phyloP scores from a whole-genome alignment of 2,797 vertebrate species.

The Lepidocolaptes lacrymiger region DNA sequence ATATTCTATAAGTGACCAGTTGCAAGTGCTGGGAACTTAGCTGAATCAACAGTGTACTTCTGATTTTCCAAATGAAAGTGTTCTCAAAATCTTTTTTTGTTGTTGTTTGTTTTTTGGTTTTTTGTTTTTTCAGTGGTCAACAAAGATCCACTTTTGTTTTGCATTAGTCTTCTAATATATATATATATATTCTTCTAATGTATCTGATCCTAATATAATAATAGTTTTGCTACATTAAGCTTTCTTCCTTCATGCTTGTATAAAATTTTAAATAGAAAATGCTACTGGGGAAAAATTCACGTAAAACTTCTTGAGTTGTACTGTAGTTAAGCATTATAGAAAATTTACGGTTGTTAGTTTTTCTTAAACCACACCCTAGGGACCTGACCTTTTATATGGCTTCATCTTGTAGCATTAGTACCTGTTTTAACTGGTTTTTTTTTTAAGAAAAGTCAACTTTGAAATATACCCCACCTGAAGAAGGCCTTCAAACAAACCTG shows the following conservation, averaged over 20 bases:
- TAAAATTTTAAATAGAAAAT: slow-evolving; percentile 26
- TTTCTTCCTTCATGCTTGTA: slow-evolving; percentile 3
- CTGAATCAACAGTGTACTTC: background rate
- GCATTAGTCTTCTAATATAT: background rate
- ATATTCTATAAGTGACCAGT: background rate
- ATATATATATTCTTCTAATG: background rate
- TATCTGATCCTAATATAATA: background rate
- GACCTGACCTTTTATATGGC: background rate
- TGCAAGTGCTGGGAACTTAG: background rate
- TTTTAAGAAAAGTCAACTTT: background rate
- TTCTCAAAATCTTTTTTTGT: background rate
- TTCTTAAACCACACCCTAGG: background rate
- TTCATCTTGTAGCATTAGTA: background rate
- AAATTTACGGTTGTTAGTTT: background rate
- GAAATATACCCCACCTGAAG: background rate
- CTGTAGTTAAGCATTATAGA: background rate
- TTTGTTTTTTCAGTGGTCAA: background rate
- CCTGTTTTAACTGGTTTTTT: background rate
- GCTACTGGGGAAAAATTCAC: background rate
- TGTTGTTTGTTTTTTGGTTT: background rate
- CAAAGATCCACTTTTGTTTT: background rate
- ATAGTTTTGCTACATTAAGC: background rate
- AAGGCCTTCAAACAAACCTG: background rate
- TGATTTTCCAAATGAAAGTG: background rate
- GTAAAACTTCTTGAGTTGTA: background rate